Conservation (phyloP, 1,140 invertebrate species). For the Matsumurasca onukii region DNA sequence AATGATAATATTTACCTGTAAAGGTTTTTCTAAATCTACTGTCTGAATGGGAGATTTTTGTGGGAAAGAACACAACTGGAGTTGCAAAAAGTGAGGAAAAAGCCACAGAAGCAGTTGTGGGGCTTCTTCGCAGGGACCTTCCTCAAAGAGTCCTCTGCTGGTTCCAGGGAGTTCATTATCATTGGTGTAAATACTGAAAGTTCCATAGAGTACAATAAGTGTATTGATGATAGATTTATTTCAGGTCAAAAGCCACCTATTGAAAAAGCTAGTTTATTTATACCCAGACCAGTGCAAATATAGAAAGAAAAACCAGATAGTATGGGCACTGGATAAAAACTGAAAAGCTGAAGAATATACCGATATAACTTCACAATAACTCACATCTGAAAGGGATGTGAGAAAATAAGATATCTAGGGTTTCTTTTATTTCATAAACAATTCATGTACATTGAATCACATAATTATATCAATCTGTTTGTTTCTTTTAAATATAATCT, state of each 20-base stretch:
- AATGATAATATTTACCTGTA: slow-evolving; percentile 39
- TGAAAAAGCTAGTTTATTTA: too few species aligned
- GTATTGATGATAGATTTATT: background rate
- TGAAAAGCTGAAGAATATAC: background rate
- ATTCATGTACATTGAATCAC: too few species aligned
- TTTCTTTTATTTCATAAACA: too few species aligned
- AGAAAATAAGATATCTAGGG: too few species aligned
- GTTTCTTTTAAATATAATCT: background rate
- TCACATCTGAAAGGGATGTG: too few species aligned
- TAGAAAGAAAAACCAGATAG: background rate
- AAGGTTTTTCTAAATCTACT: slow-evolving; percentile 51
- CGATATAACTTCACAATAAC: background rate
- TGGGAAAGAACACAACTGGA: slow-evolving; percentile 79
- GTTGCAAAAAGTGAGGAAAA: slow-evolving; percentile 79
- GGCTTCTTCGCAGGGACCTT: slow-evolving; percentile 57
- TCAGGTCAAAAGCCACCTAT: background rate
- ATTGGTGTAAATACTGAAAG: slow-evolving; percentile 66
- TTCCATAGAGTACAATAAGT: background rate
- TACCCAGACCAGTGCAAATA: background rate
- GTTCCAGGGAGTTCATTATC: slow-evolving; percentile 66
- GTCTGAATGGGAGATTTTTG: slow-evolving; percentile 60
- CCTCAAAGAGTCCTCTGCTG: slow-evolving; percentile 51
- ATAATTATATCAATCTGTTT: background rate
- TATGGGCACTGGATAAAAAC: background rate
- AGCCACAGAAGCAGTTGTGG: slow-evolving; percentile 70